Evolutionary conservation across 2,797 vertebrate species (phyloP).

Genomic region (Acipenser ruthenus): DNA sequence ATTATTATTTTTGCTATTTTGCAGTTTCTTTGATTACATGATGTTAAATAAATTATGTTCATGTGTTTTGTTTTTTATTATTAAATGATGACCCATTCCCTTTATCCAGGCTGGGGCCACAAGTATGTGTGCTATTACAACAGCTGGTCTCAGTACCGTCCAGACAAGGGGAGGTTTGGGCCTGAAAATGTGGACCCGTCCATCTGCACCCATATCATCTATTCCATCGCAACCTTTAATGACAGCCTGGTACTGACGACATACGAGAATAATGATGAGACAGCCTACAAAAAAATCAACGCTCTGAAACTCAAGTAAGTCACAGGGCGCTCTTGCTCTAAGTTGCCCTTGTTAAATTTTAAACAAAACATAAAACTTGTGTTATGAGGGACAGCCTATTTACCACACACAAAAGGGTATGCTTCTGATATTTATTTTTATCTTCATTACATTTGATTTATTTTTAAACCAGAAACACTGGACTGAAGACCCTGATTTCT

Average conservation of each 20-base stretch:
- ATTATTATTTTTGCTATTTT: no score
- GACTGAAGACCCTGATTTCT: conserved; percentile 63
- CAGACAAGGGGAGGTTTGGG: conserved; percentile 29
- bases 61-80: no score
- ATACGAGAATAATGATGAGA: conserved; percentile 33
- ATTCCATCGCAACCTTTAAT: conserved; percentile 32
- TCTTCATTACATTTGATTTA: background rate
- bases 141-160: conserved; percentile 38
- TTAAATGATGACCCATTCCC: no score
- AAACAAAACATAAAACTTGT: no score
- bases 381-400: no score
- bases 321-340: no score
- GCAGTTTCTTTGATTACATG: no score
- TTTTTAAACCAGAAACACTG: conserved; percentile 39
- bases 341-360: no score
- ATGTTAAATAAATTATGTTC: no score
- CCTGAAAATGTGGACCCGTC: conserved; percentile 33
- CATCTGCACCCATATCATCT: conserved; percentile 33
- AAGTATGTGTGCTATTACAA: conserved; percentile 36
- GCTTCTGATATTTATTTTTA: no score
- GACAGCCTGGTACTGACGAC: conserved; percentile 28
- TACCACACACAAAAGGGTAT: no score
- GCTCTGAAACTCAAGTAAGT: conserved; percentile 31
- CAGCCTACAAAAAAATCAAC: conserved; percentile 29
- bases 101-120: background rate